These are phyloP conservation scores for Malacoraja senta DNA, from an alignment of 2,797 vertebrate genomes.

Conservation along the genomic window DNA sequence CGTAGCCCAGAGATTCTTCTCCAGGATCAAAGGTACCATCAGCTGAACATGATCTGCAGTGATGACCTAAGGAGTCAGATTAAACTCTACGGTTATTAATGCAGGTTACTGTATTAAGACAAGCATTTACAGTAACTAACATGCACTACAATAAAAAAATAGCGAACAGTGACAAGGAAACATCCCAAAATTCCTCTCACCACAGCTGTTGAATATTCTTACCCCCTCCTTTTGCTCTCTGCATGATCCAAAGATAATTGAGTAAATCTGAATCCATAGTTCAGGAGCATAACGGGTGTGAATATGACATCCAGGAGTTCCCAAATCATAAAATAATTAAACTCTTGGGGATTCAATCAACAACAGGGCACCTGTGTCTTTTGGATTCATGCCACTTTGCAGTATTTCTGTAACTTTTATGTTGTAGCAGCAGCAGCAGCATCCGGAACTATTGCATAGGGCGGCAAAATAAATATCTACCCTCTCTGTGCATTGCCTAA, in stretches of 20 bases:
- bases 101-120: neutral
- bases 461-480: neutral
- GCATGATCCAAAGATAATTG: neutral
- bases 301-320: neutral
- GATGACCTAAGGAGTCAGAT: conserved; percentile 71
- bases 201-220: neutral
- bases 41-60: conserved; percentile 94
- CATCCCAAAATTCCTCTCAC: neutral
- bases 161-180: too few relatives aligned
- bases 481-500: neutral
- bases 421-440: too few relatives aligned
- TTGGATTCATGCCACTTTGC: neutral
- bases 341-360: neutral
- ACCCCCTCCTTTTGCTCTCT: neutral
- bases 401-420: neutral
- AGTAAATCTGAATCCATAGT: neutral
- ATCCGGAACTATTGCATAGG: neutral
- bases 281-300: neutral
- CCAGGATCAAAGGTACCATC: conserved; percentile 84
- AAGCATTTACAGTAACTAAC: neutral
- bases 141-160: neutral
- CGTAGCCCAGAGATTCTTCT: conserved; percentile 92
- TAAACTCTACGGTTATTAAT: neutral
- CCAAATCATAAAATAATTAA: neutral
- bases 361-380: neutral